A percentile compares a stretch with the other conserved stretches of the same genome.
These are phyloP conservation scores for Callipepla californica DNA, from an alignment of 2,113 vertebrate genomes.

Conservation along the genomic window DNA sequence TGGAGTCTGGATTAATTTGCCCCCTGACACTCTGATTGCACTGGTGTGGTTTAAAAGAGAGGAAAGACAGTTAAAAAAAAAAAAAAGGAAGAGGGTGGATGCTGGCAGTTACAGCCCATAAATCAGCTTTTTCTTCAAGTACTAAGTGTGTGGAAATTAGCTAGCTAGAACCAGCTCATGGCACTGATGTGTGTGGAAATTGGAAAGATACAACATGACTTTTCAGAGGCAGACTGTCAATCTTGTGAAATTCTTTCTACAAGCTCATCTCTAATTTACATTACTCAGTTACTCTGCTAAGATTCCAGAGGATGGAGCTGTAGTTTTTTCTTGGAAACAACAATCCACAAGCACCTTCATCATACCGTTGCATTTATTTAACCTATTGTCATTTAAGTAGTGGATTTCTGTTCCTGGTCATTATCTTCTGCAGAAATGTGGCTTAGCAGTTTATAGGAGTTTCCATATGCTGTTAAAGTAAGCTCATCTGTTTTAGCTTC, in stretches of 20 bases:
- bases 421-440: background rate
- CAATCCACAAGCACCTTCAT: background rate
- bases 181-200: background rate
- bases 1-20: background rate
- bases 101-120: background rate
- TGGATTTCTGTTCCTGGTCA: background rate
- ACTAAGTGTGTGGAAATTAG: background rate
- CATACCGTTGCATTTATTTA: background rate
- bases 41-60: background rate
- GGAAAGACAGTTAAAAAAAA: background rate
- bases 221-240: background rate
- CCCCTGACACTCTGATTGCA: background rate
- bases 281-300: rapidly evolving
- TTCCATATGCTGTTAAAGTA: background rate
- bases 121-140: background rate
- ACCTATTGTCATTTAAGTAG: background rate
- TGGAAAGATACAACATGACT: background rate
- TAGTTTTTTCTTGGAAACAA: background rate
- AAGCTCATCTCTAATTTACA: background rate
- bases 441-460: background rate
- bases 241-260: background rate
- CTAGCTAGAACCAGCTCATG: background rate
- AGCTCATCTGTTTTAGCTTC: background rate
- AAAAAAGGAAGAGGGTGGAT: background rate
- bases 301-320: background rate